Percentiles rank a stretch among this genome's conserved stretches.
phyloP scores from a whole-genome alignment of 2,888 invertebrate genomes.

The Lithosia quadra region DNA sequence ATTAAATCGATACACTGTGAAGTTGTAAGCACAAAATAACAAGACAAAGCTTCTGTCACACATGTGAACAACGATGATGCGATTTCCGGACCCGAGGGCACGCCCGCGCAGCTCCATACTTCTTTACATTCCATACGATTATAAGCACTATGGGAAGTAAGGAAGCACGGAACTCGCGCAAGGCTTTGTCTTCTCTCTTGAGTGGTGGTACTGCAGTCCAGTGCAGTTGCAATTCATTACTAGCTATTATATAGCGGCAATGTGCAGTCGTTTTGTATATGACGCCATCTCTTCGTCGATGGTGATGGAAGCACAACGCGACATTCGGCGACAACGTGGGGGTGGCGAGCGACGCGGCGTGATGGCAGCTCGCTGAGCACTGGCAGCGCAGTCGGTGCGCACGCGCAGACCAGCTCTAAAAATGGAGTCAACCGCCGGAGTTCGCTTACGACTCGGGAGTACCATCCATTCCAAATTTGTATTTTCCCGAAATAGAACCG shows the following conservation, averaged over 20 bases:
- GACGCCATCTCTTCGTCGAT: conserved; percentile 67
- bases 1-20: conserved; percentile 54
- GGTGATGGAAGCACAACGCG: conserved; percentile 57
- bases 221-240: conserved; percentile 47
- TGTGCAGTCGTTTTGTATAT: conserved; percentile 44
- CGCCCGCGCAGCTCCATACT: conserved; percentile 94
- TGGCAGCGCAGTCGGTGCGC: conserved; percentile 82
- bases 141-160: conserved; percentile 96
- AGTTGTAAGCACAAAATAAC: conserved; percentile 57
- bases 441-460: conserved; percentile 85
- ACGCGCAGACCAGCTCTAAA: conserved; percentile 86
- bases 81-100: conserved; percentile 68
- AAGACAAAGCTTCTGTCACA: conserved; percentile 61
- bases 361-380: conserved; percentile 81
- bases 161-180: conserved; percentile 96
- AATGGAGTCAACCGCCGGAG: conserved; percentile 85
- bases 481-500: conserved; percentile 92
- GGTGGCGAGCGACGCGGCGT: conserved; percentile 82
- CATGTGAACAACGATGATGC: conserved; percentile 60
- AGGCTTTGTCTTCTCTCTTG: conserved; percentile 81
- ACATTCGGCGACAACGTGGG: conserved; percentile 59
- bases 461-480: conserved; percentile 92
- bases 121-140: conserved; percentile 99
- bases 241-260: conserved; percentile 46
- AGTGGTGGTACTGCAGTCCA: conserved; percentile 48